Evolutionary conservation across 2,113 vertebrate species (phyloP), one percentile per base, ranked within the genome.

Genomic region (Campylomormyrus tamandua): DNA sequence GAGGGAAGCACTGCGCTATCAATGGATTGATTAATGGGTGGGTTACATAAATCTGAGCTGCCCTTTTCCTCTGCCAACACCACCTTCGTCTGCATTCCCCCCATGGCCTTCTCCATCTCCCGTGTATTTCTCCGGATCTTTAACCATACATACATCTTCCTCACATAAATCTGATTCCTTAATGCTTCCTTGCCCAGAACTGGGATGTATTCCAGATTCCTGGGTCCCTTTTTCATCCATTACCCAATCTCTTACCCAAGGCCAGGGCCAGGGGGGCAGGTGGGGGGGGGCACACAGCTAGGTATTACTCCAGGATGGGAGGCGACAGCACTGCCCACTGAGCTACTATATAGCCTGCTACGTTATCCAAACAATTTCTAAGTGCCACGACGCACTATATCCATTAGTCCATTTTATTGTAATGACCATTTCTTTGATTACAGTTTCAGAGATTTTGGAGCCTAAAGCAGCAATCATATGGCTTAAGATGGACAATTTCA

Each of bases 21-120:
- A 93, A 92, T 93, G 92, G 94, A 95, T 95, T 93, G 94, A 95
- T 95, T 94, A 90, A 94, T 93, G 91, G 93, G 80, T 39, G 66
- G n/a, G 46, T 15, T 39, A 35, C 46, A 50, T 19, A 11, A 86
- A 86, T 27, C 83, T 49, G 24, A 50, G 48, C 13, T 86, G 48
- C 48, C 83, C 17, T 27, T 27, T 27, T n/a, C 45, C 45, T n/a
- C 62, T 27, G 19, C 21, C n/a, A 49, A 46, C 11, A 31, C 24
- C 1, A 9, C n/a, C 42, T 86, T 27, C 27, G 48, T 49, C 19
- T 85, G 39, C 74, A 80, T 11, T 21, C 83, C 83, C 48, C 21
- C 24, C 11, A n/a, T 27, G 49, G 83, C 9, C 24, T 50, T 48
- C 19, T 86, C 11, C 83, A 86, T 50, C 48, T 50, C 21, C 46